phyloP scores from a whole-genome alignment of 2,797 vertebrate species.

The Gymnothorax reevesii region DNA sequence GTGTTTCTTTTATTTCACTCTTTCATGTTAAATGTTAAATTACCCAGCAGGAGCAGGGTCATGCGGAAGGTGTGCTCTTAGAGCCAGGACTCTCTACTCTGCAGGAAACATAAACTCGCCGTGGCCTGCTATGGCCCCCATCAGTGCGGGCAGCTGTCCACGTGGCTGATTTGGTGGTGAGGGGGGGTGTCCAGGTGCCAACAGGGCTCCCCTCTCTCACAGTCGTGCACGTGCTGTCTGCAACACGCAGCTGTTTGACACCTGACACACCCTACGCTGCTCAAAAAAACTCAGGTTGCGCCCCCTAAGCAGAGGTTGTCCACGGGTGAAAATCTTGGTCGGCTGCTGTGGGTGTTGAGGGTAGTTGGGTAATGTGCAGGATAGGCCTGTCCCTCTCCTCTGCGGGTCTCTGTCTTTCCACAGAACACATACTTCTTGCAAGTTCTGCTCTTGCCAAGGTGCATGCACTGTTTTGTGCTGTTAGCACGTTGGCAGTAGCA shows the following conservation, averaged over 20 bases:
- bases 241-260: conserved; percentile 11
- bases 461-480: neutral
- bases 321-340: neutral
- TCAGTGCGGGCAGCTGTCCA: conserved; percentile 24
- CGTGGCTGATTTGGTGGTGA: neutral
- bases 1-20: neutral
- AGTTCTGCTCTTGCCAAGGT: neutral
- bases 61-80: neutral
- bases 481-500: neutral
- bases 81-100: neutral
- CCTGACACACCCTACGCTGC: neutral
- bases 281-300: neutral
- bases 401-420: neutral
- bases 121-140: neutral
- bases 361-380: neutral
- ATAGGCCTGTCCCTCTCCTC: neutral
- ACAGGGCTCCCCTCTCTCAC: conserved; percentile 11
- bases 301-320: neutral
- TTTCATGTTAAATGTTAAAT: neutral
- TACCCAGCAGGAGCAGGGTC: neutral
- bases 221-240: neutral
- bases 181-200: conserved; percentile 30
- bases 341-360: neutral
- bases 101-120: neutral
- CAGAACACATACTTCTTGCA: neutral